Conservation (phyloP, 2,888 invertebrate species). For the Hemaris fuciformis region DNA sequence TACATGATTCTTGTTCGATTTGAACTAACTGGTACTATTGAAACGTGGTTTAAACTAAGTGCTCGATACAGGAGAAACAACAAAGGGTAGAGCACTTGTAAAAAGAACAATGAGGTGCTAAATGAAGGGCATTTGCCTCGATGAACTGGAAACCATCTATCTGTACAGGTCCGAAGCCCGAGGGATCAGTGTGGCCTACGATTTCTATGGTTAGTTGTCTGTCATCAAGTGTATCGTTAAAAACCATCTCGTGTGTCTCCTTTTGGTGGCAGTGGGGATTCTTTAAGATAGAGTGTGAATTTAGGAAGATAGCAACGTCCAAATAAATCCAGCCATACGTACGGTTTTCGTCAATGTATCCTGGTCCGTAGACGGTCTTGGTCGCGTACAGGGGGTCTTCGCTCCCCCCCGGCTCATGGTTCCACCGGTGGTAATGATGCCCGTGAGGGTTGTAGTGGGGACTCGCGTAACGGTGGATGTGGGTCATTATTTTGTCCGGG, state of each 20-base stretch:
- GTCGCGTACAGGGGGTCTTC: constrained; percentile 78
- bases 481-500: constrained; percentile 77
- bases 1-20: constrained; percentile 16
- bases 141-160: constrained; percentile 41
- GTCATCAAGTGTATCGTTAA: constrained; percentile 20
- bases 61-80: constrained; percentile 53
- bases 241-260: constrained; percentile 25
- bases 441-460: constrained; percentile 78
- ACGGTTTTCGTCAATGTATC: constrained; percentile 80
- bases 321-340: constrained; percentile 61
- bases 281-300: constrained; percentile 15
- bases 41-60: constrained; percentile 29
- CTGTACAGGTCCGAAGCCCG: constrained; percentile 66
- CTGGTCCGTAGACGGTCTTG: constrained; percentile 80
- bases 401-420: constrained; percentile 77
- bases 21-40: constrained; percentile 18
- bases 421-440: constrained; percentile 76
- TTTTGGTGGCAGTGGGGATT: constrained; percentile 40
- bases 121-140: constrained; percentile 38
- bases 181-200: constrained; percentile 68
- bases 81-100: constrained; percentile 52
- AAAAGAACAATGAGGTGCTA: constrained; percentile 45
- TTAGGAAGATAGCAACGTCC: constrained; percentile 9
- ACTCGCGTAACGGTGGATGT: constrained; percentile 76
- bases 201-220: constrained; percentile 75